Percentiles rank a stretch among this genome's conserved stretches.
These are phyloP conservation scores for Falco rusticolus DNA, from an alignment of 2,797 vertebrate species.

Conservation along the genomic window DNA sequence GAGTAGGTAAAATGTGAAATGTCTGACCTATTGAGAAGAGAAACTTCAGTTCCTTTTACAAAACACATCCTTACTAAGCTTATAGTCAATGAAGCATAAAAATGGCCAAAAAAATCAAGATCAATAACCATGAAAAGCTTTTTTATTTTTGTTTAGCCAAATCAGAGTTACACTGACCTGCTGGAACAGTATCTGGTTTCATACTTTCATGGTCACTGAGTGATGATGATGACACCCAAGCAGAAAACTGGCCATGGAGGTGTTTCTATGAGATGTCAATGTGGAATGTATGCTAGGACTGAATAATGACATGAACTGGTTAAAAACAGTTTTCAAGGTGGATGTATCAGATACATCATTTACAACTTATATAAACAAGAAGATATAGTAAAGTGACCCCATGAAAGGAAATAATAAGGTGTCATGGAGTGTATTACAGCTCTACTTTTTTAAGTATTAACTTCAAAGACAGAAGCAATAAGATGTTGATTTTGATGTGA, in stretches of 20 bases:
- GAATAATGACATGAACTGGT: neutral
- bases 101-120: slow-evolving; percentile 54
- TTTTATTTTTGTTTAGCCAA: slow-evolving; percentile 74
- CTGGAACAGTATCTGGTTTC: slow-evolving; percentile 53
- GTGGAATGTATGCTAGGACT: neutral
- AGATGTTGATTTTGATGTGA: neutral
- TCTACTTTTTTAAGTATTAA: slow-evolving; percentile 9
- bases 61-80: slow-evolving; percentile 56
- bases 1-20: slow-evolving; percentile 68
- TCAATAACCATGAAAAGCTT: slow-evolving; percentile 72
- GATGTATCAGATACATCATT: neutral
- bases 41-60: slow-evolving; percentile 70
- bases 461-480: neutral
- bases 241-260: slow-evolving; percentile 39
- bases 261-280: slow-evolving; percentile 33
- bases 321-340: slow-evolving; percentile 8
- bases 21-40: slow-evolving; percentile 58
- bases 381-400: neutral
- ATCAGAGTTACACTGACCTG: slow-evolving; percentile 32
- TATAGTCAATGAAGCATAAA: slow-evolving; percentile 59
- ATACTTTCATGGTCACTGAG: slow-evolving; percentile 51
- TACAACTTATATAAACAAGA: neutral
- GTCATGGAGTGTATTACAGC: neutral
- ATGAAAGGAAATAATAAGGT: neutral
- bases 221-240: slow-evolving; percentile 51